Evolutionary conservation across 2,888 invertebrate genomes (phyloP).

Genomic region (Eurois occulta): DNA sequence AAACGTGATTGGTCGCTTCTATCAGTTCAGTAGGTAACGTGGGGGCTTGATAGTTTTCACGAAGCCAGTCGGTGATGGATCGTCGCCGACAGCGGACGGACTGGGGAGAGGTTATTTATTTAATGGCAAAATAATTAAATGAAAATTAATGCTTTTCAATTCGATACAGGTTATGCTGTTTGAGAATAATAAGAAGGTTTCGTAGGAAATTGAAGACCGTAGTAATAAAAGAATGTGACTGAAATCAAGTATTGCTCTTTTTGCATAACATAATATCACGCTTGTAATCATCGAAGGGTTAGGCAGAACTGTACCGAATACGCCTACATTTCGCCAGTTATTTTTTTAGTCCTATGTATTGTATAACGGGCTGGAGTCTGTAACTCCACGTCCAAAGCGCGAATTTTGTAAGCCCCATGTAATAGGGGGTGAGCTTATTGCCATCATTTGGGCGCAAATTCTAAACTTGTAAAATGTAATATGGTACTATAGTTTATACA

Average conservation of each 20-base stretch:
- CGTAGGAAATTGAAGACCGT: background rate
- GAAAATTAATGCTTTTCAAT: background rate
- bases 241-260: background rate
- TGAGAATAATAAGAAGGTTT: background rate
- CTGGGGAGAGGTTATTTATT: constrained; percentile 55
- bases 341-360: too few relatives aligned
- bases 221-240: background rate
- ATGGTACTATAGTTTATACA: background rate
- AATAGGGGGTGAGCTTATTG: too few relatives aligned
- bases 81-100: constrained; percentile 84
- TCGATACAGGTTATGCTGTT: background rate
- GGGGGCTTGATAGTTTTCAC: constrained; percentile 74
- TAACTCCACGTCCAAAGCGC: too few relatives aligned
- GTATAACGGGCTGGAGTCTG: too few relatives aligned
- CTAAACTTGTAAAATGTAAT: too few relatives aligned
- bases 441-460: too few relatives aligned
- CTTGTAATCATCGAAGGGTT: too few relatives aligned
- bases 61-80: constrained; percentile 86
- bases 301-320: too few relatives aligned
- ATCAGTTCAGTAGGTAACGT: constrained; percentile 83
- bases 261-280: too few relatives aligned
- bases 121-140: constrained; percentile 1
- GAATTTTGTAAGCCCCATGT: too few relatives aligned
- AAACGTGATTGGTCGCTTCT: constrained; percentile 70
- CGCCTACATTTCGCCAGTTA: too few relatives aligned